Evolutionary conservation across 37 sponge, comb jelly and placozoan genomes (phyloP), one percentile per base, ranked within the genome.

Genomic region (Halisarca cf. caerulea): DNA sequence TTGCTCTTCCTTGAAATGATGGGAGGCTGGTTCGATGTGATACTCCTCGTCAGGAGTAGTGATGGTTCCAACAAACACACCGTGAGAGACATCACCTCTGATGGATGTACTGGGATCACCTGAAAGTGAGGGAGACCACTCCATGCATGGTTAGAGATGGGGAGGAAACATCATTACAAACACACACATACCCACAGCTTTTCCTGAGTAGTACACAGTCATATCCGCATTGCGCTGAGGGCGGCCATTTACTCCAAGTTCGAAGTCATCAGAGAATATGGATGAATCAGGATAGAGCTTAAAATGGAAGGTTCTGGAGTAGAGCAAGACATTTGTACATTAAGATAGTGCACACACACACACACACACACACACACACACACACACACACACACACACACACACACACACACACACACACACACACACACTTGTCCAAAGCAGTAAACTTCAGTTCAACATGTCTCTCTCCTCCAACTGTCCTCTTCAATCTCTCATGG

Each of bases 41-140:
- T 87, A 93, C 23, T 54, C 60, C 24, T 93, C 93, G 14, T 93
- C 69, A 35, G 74, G n/a, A 30, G 87, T 84, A 28, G 20, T 37
- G 18, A 93, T 86, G 0, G 75, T 68, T 41, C 90, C 93, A 27
- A 68, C 82, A 58, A 93, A 93, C 60, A 86, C 77, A 3, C 82
- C 90, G 54, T 59, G 80, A 0, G 84, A 68, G 9, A 93, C 37
- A 60, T 93, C 78, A 44, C 90, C 93, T 44, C 71, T 59, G 70
- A 80, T 84, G 38, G 24, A 57, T 20, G 54, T 47, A 47, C 66
- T 35, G 39, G 87, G 82, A 34, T 89, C 84, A 73, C 78, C 93
- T 93, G 55, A 1, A 47, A 14, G 51, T 6, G 51, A 47, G 6
- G 51, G 51, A 47, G 11, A n/a, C n/a, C n/a, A n/a, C n/a, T n/a